A percentile compares a stretch with the other conserved stretches of the same genome.
These are phyloP conservation scores for Chrysomallon squamiferum DNA, from an alignment of 1,140 invertebrate species.

Conservation along the genomic window DNA sequence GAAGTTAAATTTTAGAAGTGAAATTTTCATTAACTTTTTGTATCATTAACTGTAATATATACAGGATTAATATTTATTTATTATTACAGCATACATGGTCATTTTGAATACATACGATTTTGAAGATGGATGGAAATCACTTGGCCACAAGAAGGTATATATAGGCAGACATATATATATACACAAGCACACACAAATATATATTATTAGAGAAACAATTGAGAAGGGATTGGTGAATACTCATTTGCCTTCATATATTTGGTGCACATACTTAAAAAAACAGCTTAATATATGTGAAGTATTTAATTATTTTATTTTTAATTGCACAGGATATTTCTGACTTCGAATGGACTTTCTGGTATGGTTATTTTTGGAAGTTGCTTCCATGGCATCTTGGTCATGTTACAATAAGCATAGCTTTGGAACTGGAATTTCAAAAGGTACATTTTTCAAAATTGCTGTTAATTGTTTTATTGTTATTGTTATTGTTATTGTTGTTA, in stretches of 20 bases:
- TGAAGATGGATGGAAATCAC: too few species aligned
- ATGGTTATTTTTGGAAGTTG: not conserved
- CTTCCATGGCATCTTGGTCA: not conserved
- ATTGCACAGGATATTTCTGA: slow-evolving; percentile 5
- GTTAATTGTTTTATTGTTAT: not conserved
- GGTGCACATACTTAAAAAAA: not conserved
- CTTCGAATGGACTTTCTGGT: slow-evolving; percentile 5
- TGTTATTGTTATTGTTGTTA: not conserved
- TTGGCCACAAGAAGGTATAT: too few species aligned
- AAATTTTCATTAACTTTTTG: too few species aligned
- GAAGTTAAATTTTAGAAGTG: too few species aligned
- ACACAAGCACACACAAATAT: not conserved
- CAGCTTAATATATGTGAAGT: not conserved
- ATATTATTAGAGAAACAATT: not conserved
- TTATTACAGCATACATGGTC: too few species aligned
- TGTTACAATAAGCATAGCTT: not conserved
- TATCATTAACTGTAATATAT: too few species aligned
- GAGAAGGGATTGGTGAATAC: not conserved
- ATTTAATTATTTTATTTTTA: not conserved
- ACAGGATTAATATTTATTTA: too few species aligned
- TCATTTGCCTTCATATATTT: not conserved
- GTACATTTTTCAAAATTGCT: not conserved
- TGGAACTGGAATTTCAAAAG: not conserved
- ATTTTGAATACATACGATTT: too few species aligned
- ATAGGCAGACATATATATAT: not conserved